A percentile compares a stretch with the other conserved stretches of the same genome.
Conservation (phyloP, 2,888 invertebrate genomes). For the Platypus cylindrus region DNA sequence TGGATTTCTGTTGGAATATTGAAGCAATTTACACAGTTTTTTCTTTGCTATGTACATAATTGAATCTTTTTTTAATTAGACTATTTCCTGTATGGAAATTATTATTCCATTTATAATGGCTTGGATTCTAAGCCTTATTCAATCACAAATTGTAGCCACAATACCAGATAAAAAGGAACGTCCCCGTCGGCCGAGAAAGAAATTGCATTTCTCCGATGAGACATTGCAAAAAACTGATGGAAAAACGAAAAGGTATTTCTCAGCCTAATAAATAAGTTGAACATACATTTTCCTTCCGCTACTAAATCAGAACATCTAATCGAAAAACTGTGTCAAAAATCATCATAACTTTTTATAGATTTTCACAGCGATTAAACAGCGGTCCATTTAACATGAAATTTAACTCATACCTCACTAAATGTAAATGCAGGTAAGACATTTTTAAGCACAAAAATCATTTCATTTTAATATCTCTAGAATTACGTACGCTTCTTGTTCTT, state of each 20-base stretch:
- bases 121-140: slow-evolving; percentile 60
- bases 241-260: slow-evolving; percentile 11
- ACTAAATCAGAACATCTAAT: too few relatives aligned
- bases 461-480: neutral
- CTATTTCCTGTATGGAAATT: slow-evolving; percentile 54
- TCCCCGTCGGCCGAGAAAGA: slow-evolving; percentile 10
- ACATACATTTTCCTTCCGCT: too few relatives aligned
- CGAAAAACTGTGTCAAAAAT: neutral
- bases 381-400: slow-evolving; percentile 13
- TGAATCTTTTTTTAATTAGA: slow-evolving; percentile 32
- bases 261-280: too few relatives aligned
- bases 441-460: neutral
- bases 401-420: slow-evolving; percentile 11
- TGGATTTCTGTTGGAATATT: slow-evolving; percentile 1
- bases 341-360: slow-evolving; percentile 12
- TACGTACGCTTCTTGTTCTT: neutral
- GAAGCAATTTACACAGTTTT: neutral
- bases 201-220: slow-evolving; percentile 13
- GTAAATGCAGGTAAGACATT: slow-evolving; percentile 12
- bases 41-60: slow-evolving; percentile 3
- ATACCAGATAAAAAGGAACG: slow-evolving; percentile 30
- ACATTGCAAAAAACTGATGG: slow-evolving; percentile 6
- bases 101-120: slow-evolving; percentile 60
- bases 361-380: slow-evolving; percentile 9
- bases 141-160: slow-evolving; percentile 68